Evolutionary conservation across 1,140 invertebrate genomes (phyloP).

Genomic region (Cherax quadricarinatus): DNA sequence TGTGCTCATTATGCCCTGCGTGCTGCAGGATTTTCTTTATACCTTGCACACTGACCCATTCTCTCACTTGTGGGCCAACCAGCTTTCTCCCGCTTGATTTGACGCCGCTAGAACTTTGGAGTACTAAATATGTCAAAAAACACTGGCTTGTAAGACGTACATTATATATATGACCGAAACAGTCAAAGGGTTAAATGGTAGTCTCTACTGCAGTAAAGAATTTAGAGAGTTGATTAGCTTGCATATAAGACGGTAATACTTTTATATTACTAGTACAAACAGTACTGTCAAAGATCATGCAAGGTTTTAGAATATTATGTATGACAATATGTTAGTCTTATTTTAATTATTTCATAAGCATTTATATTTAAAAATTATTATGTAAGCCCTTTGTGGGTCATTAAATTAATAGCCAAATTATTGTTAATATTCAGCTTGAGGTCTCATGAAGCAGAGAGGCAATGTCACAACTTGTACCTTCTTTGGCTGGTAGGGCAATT

Average conservation of each 20-base stretch:
- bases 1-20: too few species aligned
- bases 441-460: slow-evolving; percentile 1
- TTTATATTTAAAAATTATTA: background rate
- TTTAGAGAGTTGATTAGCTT: background rate
- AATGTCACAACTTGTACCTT: slow-evolving; percentile 82
- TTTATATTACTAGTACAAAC: background rate
- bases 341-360: background rate
- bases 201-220: too few species aligned
- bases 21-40: too few species aligned
- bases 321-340: background rate
- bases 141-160: too few species aligned
- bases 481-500: slow-evolving; percentile 94
- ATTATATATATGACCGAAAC: too few species aligned
- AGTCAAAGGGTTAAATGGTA: too few species aligned
- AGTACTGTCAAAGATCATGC: slow-evolving; percentile 2
- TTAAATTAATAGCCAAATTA: background rate
- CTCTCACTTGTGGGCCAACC: too few species aligned
- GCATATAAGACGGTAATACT: background rate
- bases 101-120: too few species aligned
- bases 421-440: background rate
- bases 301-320: background rate
- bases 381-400: background rate
- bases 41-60: too few species aligned
- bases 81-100: too few species aligned
- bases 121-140: too few species aligned